phyloP scores from a whole-genome alignment of 64 coral and sea anemone genomes.

The Montipora capricornis region DNA sequence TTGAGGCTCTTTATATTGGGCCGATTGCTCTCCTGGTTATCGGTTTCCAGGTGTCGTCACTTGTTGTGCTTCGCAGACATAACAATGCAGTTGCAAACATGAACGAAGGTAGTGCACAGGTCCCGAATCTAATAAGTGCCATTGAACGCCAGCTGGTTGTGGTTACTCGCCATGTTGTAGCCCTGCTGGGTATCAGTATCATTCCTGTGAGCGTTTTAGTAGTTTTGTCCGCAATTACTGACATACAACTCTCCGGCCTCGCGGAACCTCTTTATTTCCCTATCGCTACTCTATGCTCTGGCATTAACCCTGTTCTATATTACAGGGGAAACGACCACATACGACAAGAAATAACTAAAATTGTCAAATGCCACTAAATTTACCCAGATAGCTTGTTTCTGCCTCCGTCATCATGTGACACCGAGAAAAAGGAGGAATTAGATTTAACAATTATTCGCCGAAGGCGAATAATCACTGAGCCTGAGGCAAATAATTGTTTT shows the following conservation, averaged over 20 bases:
- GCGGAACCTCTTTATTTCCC: conserved; percentile 26
- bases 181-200: neutral
- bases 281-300: conserved; percentile 31
- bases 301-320: conserved; percentile 25
- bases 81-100: conserved; percentile 12
- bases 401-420: neutral
- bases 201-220: neutral
- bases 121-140: neutral
- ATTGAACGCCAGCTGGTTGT: neutral
- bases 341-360: conserved; percentile 5
- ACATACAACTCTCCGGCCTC: neutral
- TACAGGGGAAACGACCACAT: conserved; percentile 28
- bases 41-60: neutral
- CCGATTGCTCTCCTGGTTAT: neutral
- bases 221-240: neutral
- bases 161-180: conserved; percentile 14
- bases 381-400: neutral
- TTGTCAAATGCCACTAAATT: conserved; percentile 19
- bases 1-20: neutral
- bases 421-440: neutral
- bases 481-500: no score
- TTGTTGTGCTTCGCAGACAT: conserved; percentile 11
- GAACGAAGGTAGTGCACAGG: neutral
- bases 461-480: no score
- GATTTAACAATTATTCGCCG: neutral